Percentiles rank a stretch among this genome's conserved stretches.
These are phyloP conservation scores for Sisor rabdophorus DNA, from an alignment of 2,113 vertebrate genomes.

Conservation along the genomic window DNA sequence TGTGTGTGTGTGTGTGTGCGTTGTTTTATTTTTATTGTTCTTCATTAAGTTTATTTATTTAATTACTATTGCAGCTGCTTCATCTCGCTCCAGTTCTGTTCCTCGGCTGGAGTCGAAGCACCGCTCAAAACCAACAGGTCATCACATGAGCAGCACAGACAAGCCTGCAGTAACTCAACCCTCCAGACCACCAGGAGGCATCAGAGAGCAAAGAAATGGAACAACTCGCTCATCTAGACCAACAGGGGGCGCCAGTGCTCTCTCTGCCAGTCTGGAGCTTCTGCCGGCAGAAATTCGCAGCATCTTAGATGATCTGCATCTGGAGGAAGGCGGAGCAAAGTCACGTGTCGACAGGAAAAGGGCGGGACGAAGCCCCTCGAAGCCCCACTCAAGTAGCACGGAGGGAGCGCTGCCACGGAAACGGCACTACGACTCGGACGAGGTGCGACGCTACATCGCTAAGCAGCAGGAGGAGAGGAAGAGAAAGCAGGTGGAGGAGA, in stretches of 20 bases:
- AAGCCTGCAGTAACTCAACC: neutral
- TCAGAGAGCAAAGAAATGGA: neutral
- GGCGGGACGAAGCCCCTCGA: slow-evolving; percentile 64
- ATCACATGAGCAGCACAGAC: slow-evolving; percentile 58
- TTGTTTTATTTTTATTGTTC: neutral
- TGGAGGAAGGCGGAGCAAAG: slow-evolving; percentile 64
- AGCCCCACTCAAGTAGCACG: slow-evolving; percentile 64
- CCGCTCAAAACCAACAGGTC: slow-evolving; percentile 50
- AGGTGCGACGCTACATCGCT: slow-evolving; percentile 86
- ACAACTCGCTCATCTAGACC: neutral
- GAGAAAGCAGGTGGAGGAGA: slow-evolving; percentile 83
- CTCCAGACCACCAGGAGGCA: neutral
- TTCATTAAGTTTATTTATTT: neutral
- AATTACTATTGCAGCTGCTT: slow-evolving; percentile 48
- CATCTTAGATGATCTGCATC: slow-evolving; percentile 87
- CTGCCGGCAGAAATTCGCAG: slow-evolving; percentile 83
- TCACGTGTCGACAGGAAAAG: slow-evolving; percentile 55
- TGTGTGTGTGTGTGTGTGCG: neutral
- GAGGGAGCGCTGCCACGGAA: slow-evolving; percentile 67
- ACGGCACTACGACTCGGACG: slow-evolving; percentile 86
- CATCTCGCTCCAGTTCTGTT: slow-evolving; percentile 71
- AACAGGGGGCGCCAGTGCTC: neutral
- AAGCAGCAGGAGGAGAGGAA: slow-evolving; percentile 89
- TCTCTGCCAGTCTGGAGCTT: slow-evolving; percentile 68
- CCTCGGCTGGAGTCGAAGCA: slow-evolving; percentile 63